A percentile compares a stretch with the other conserved stretches of the same genome.
These are phyloP conservation scores for Gopherus evgoodei DNA, from an alignment of 2,113 vertebrate species.

Conservation along the genomic window DNA sequence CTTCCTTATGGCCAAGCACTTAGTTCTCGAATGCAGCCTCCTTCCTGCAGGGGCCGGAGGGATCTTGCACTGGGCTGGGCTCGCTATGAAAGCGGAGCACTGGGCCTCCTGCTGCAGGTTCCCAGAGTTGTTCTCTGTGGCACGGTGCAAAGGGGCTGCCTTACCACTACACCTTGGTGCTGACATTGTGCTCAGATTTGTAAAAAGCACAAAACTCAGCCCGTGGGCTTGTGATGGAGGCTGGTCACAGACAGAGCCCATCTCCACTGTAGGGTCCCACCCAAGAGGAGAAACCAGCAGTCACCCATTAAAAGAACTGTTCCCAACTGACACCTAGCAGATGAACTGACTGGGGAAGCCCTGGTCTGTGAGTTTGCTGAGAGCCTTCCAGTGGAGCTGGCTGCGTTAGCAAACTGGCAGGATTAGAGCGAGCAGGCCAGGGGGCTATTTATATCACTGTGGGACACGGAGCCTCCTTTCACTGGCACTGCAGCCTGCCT, in stretches of 20 bases:
- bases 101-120: too few species aligned
- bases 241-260: neutral
- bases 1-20: neutral
- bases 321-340: neutral
- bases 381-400: too few species aligned
- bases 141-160: neutral
- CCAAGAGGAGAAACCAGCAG: neutral
- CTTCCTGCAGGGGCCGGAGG: neutral
- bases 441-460: fast-evolving
- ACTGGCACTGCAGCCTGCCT: fast-evolving
- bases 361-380: too few species aligned
- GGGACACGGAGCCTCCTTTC: too few species aligned
- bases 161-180: too few species aligned
- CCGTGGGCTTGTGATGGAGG: neutral
- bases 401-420: neutral
- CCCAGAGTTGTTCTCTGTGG: neutral
- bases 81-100: neutral
- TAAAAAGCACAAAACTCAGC: neutral
- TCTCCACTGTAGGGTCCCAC: neutral
- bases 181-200: too few species aligned
- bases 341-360: too few species aligned
- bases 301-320: too few species aligned
- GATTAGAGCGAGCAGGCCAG: neutral
- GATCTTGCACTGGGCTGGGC: neutral
- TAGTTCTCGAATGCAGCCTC: neutral